phyloP scores from a whole-genome alignment of 2,797 vertebrate genomes.

The Pseudotriccus pelzelni region DNA sequence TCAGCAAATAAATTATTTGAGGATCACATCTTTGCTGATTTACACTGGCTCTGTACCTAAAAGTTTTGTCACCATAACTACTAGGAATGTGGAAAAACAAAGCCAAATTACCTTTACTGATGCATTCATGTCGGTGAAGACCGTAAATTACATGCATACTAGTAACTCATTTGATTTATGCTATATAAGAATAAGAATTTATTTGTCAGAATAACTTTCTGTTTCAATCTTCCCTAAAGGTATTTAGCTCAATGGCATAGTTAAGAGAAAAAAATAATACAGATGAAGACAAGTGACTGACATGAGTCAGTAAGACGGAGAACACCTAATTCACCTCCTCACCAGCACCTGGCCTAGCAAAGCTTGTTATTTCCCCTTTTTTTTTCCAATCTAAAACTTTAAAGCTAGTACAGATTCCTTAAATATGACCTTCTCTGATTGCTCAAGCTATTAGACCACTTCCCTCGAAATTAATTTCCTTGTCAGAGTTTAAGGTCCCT shows the following conservation, averaged over 20 bases:
- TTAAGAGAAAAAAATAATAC: not conserved
- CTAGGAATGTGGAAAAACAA: not conserved
- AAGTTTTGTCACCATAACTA: not conserved
- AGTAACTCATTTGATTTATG: not conserved
- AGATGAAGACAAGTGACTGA: not conserved
- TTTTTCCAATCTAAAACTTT: not conserved
- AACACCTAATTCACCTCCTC: not conserved
- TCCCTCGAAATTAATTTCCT: not conserved
- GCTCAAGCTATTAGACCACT: not conserved
- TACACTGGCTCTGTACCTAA: not conserved
- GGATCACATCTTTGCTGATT: not conserved
- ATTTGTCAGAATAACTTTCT: not conserved
- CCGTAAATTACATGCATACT: not conserved
- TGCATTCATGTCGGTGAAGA: not conserved
- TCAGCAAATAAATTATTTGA: not conserved
- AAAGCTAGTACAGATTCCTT: not conserved
- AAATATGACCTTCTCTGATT: not conserved
- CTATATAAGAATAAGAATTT: not conserved
- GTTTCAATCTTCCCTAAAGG: not conserved
- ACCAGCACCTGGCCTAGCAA: not conserved
- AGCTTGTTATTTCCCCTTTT: not conserved
- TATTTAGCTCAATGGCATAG: not conserved
- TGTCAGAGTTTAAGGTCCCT: not conserved
- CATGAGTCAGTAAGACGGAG: not conserved
- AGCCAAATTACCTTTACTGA: not conserved